Base-by-base conservation (phyloP, 2,113 vertebrate genomes). In the Halcyon malimbica region DNA sequence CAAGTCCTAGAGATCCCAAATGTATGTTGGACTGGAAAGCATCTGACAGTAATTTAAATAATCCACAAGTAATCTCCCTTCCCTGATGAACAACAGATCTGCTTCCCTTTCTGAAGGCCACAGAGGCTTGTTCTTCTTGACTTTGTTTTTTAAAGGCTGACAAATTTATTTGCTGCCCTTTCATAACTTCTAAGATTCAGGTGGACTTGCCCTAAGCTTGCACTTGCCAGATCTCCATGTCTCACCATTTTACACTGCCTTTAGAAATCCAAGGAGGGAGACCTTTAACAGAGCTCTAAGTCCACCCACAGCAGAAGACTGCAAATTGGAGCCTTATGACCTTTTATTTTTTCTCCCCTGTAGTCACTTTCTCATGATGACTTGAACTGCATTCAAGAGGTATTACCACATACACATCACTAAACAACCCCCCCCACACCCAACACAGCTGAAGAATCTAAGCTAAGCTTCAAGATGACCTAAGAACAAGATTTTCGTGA, bases 171-270 rank as follows among this genome's bases (percentile, higher is more conserved):
- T 2, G 2, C 46, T 56, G 11, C 6, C 21, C 9, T 84, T 83
- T 64, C 5, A 10, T 39, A 41, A 25, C 21, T 56, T 80, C 35
- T 23, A 84, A 60, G 48, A 57, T 57, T 64, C 53, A 79, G 65
- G 74, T 67, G 51, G 29, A n/a, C 78, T 91, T 70, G 26, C 31
- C 42, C 48, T 44, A 44, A 75, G 33, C 20, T 89, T 31, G 11
- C 44, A 39, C 11, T 56, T 28, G 5, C 33, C 48, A 28, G 46
- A 71, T 67, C 60, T 63, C 75, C 71, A 26, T 53, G 4, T 35
- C 12, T 31, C 0, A 0, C 14, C 4, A 1, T 70, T 42, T 83
- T 15, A 44, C 3, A 5, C 16, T 25, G 62, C 35, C 46, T 62
- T 53, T 6, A 24, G 67, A 77, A 46, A 28, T 67, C 51, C 18